Evolutionary conservation across 2,113 vertebrate genomes (phyloP), one percentile per base, ranked within the genome.

Genomic region (Coryphaenoides rupestris): DNA sequence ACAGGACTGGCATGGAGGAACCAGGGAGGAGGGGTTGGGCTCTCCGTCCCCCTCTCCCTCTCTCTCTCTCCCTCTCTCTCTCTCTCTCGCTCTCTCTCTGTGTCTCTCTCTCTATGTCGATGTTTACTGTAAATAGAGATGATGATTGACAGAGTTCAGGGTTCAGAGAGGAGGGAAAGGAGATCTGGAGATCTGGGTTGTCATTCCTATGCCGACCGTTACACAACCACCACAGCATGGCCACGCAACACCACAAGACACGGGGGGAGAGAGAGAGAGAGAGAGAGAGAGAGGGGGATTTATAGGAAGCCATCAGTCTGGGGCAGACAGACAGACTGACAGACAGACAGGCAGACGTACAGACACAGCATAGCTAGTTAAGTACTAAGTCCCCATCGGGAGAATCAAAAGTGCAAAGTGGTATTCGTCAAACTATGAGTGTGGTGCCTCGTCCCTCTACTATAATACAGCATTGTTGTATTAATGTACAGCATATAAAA

Each of bases 341-440:
- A n/a, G n/a, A n/a, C n/a, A n/a, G n/a, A 66, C 4, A 62, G 63
- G 79, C 53, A 23, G 64, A 79, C 50, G 21, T 60, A 81, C 47
- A 65, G 57, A 63, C 19, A 50, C 19, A 50, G 78, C 64, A 47
- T 26, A 77, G 66, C 65, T 28, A 57, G 61, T 64, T 59, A 6
- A 70, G 50, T 58, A 60, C 63, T n/a, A 59, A n/a, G 17, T 55
- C 75, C 75, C 80, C 78, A 70, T 71, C 78, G 84, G 67, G 77
- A 78, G 74, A 80, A 81, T 79, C 72, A 72, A 84, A 88, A 89
- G 88, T 89, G 88, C 88, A 90, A 89, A 88, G 83, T 86, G 76
- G 72, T 79, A 69, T 21, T 75, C 69, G 33, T 78, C 68, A 68
- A 81, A 64, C 72, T 76, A 63, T 78, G 75, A 63, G 82, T 73